Conservation (phyloP, 2,888 invertebrate species). For the Netelia virgata region DNA sequence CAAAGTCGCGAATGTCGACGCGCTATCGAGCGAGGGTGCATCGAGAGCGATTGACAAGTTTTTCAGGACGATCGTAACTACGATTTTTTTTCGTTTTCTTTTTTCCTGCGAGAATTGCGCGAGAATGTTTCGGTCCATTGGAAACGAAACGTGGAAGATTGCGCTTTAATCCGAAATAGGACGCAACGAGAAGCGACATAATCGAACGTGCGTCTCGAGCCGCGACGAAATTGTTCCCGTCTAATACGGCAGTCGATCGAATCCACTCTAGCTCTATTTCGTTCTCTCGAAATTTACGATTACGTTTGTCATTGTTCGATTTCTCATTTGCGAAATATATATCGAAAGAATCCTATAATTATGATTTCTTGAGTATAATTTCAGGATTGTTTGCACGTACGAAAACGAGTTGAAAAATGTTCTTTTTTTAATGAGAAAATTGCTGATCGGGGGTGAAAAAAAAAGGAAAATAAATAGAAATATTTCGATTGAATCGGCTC, state of each 20-base stretch:
- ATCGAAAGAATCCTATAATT: too few relatives aligned
- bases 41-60: background rate
- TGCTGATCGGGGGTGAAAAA: too few relatives aligned
- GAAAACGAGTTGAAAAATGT: too few relatives aligned
- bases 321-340: too few relatives aligned
- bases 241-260: background rate
- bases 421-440: too few relatives aligned
- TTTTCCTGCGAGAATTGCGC: slow-evolving; percentile 26
- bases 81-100: background rate
- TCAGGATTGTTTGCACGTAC: too few relatives aligned
- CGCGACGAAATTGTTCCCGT: slow-evolving; percentile 26
- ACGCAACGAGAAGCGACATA: background rate
- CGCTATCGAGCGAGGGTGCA: background rate
- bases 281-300: too few relatives aligned
- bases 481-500: too few relatives aligned
- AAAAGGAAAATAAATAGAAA: too few relatives aligned
- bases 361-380: too few relatives aligned
- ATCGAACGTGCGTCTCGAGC: slow-evolving; percentile 13
- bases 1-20: background rate
- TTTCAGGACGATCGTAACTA: background rate
- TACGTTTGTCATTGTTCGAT: too few relatives aligned
- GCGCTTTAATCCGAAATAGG: background rate
- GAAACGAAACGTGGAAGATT: slow-evolving; percentile 4
- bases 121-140: slow-evolving; percentile 29
- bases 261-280: background rate